phyloP scores from a whole-genome alignment of 1,140 invertebrate species.

The Campodea augens region DNA sequence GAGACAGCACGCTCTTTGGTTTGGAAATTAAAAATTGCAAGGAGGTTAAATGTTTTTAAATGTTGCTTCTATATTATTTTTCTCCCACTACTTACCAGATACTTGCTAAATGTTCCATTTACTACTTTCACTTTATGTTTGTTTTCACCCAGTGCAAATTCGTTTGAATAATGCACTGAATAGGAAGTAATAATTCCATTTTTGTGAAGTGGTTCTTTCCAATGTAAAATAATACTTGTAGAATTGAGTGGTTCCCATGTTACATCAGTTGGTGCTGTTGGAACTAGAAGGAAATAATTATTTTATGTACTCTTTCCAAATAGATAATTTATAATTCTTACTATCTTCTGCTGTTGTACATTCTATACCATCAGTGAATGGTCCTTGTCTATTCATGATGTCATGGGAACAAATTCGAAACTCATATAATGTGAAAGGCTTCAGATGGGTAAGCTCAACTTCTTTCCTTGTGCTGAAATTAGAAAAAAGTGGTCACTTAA shows the following conservation, averaged over 20 bases:
- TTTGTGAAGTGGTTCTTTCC: conserved; percentile 27
- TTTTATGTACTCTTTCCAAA: conserved; percentile 4
- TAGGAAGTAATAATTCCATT: conserved; percentile 31
- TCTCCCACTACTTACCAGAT: too few species aligned
- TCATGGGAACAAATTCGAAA: conserved; percentile 32
- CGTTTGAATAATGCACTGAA: conserved; percentile 24
- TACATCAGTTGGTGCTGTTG: conserved; percentile 29
- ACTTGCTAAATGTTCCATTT: too few species aligned
- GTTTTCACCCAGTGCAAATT: too few species aligned
- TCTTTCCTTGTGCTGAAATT: conserved; percentile 26
- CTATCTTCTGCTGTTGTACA: conserved; percentile 32
- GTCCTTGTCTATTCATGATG: conserved; percentile 21
- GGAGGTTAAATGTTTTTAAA: too few species aligned
- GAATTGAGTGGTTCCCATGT: conserved; percentile 27
- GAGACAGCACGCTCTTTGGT: too few species aligned
- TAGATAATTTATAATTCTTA: conserved; percentile 13
- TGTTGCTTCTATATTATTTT: too few species aligned
- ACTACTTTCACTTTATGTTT: too few species aligned
- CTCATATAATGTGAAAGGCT: conserved; percentile 36
- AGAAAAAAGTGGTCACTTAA: conserved; percentile 11
- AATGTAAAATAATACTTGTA: conserved; percentile 26
- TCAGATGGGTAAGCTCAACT: conserved; percentile 29
- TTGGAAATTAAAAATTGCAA: too few species aligned
- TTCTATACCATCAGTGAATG: conserved; percentile 30
- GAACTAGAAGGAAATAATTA: conserved; percentile 23